Conservation (phyloP, 2,797 vertebrate species). For the Siniperca undulata region DNA sequence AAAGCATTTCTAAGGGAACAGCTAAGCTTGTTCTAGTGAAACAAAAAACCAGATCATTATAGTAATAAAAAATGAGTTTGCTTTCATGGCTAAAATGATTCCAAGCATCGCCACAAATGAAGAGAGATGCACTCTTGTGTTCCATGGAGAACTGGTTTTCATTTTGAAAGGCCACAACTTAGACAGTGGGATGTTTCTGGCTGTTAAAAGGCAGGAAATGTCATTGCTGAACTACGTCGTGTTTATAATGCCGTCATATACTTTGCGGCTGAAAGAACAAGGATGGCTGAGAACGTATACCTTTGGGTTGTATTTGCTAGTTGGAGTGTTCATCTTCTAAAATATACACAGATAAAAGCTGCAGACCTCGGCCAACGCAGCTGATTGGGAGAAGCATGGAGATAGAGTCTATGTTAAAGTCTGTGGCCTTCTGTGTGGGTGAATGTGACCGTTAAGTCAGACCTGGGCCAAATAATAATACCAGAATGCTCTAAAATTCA, state of each 20-base stretch:
- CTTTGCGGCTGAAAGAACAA: slow-evolving; percentile 12
- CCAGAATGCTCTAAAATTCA: background rate
- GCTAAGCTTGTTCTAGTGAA: slow-evolving; percentile 10
- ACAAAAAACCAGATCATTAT: background rate
- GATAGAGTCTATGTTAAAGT: slow-evolving; percentile 9
- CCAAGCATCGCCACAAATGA: slow-evolving; percentile 8
- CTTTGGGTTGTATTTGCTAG: background rate
- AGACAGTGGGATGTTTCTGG: slow-evolving; percentile 17
- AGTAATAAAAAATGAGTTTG: background rate
- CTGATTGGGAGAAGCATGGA: background rate
- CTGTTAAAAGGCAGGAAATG: slow-evolving; percentile 25
- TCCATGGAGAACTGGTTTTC: slow-evolving; percentile 5
- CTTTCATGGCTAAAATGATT: background rate
- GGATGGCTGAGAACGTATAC: slow-evolving; percentile 10
- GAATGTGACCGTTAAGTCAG: background rate
- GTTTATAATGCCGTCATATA: slow-evolving; percentile 24
- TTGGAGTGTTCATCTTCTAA: slow-evolving; percentile 3
- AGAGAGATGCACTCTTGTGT: background rate
- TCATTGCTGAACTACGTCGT: slow-evolving; percentile 9
- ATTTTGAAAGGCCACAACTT: slow-evolving; percentile 16
- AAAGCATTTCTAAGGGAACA: background rate
- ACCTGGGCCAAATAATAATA: background rate
- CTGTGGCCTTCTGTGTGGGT: background rate
- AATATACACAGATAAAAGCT: background rate
- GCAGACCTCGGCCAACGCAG: slow-evolving; percentile 11